Evolutionary conservation across 35 echinoderm and acorn worm species (phyloP).

Genomic region (Acanthaster planci): DNA sequence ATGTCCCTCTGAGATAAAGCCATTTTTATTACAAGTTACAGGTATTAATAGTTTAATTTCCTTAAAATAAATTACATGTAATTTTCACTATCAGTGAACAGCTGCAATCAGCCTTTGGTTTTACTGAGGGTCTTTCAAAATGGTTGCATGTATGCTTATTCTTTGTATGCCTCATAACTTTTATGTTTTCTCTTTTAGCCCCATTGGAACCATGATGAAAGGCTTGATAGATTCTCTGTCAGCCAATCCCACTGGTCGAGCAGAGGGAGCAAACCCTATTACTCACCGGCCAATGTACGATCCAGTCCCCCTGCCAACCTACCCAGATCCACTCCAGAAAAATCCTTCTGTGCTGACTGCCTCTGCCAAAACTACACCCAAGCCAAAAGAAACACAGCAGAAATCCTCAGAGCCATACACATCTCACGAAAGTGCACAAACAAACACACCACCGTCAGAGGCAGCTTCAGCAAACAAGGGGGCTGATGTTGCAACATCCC

Average conservation of each 20-base stretch:
- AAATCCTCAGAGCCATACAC: not conserved
- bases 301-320: slow-evolving; percentile 12
- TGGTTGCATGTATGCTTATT: no score
- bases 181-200: slow-evolving; percentile 52
- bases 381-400: not conserved
- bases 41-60: no score
- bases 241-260: slow-evolving; percentile 65
- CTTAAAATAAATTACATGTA: no score
- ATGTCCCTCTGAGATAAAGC: no score
- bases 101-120: no score
- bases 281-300: slow-evolving; percentile 22
- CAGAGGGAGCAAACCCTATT: not conserved
- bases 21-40: no score
- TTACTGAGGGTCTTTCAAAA: no score
- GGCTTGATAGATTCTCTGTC: slow-evolving; percentile 82
- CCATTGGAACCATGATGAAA: slow-evolving; percentile 85
- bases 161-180: not conserved
- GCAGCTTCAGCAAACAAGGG: not conserved
- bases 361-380: not conserved
- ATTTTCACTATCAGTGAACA: no score
- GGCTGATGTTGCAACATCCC: not conserved
- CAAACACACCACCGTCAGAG: not conserved
- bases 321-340: not conserved
- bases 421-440: not conserved
- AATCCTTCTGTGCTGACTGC: not conserved